These are phyloP conservation scores for Protonibea diacanthus DNA, from an alignment of 2,797 vertebrate genomes.

Conservation along the genomic window DNA sequence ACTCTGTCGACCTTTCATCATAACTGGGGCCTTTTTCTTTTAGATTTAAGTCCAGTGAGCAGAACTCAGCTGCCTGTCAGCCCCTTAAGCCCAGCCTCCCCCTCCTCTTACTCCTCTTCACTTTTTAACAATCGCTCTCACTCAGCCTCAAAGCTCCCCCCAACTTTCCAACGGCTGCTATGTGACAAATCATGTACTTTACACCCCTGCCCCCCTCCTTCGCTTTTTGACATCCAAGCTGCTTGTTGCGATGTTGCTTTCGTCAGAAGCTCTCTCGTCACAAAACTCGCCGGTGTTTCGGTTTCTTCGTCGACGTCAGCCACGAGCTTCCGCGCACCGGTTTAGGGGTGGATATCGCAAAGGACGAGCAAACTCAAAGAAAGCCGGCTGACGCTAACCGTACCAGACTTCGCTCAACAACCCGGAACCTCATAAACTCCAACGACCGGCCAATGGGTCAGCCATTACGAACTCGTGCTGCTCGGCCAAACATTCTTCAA, in stretches of 20 bases:
- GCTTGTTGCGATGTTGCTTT: conserved; percentile 77
- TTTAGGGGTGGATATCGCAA: conserved; percentile 65
- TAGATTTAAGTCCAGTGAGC: conserved; percentile 79
- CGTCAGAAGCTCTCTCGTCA: conserved; percentile 60
- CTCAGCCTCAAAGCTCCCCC: conserved; percentile 80
- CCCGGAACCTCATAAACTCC: neutral
- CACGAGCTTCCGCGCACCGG: conserved; percentile 85
- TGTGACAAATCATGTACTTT: conserved; percentile 87
- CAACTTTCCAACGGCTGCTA: conserved; percentile 83
- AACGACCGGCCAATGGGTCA: neutral
- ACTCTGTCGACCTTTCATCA: conserved; percentile 75
- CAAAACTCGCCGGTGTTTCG: conserved; percentile 87
- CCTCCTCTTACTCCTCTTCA: conserved; percentile 63
- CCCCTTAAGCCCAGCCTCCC: conserved; percentile 51
- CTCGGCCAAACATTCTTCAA: neutral
- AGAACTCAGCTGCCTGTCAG: conserved; percentile 70
- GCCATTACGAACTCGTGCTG: neutral
- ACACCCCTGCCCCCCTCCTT: neutral
- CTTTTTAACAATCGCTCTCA: conserved; percentile 80
- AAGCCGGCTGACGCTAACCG: conserved; percentile 4
- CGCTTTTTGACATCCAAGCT: conserved; percentile 81
- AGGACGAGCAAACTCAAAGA: neutral
- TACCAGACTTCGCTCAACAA: neutral
- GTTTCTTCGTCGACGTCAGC: conserved; percentile 88
- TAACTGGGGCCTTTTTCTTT: conserved; percentile 70